Base-by-base conservation (phyloP, 2,113 vertebrate genomes). In the Neomonachus schauinslandi region DNA sequence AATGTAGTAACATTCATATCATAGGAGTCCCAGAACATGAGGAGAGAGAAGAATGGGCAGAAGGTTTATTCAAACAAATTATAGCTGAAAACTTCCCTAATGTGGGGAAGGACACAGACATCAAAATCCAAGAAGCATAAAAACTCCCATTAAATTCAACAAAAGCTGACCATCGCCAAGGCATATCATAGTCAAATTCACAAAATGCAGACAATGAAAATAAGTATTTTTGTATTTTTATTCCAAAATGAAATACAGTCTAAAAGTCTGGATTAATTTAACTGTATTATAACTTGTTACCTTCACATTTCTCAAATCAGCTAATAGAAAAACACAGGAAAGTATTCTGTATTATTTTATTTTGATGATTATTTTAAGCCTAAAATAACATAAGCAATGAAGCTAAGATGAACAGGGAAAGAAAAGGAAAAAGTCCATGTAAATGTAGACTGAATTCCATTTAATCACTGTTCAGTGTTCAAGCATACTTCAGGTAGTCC, bases 351-450 rank as follows among this genome's bases (percentile, higher is more conserved):
- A 57, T 80, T 83, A 80, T 39, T 91, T 94, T 81, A 79, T 91
- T 87, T 93, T 95, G 49, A 91, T 77, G 90, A 94, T 95, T 96
- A 87, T 53, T 89, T 91, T 94, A 94, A 95, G 22, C 26, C 42
- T 57, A 19, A 80, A 79, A 57, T 93, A 86, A 55, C 59, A 55
- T 88, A 97, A 89, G 13, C 49, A 91, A 33, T 92, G 77, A 96
- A 57, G 1, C 42, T 81, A 72, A 15, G 15, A 84, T 88, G 26
- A 87, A 57, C 24, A 80, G 36, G 55, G 22, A 42, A 93, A 46
- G 63, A 79, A 82, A 87, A 72, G 31, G 19, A 61, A 93, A 81
- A 42, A 91, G 15, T 86, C 21, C 22, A 8, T 81, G 51, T 87
- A 69, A 69, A 42, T 93, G 53, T 95, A 74, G 21, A 84, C 18